These are phyloP conservation scores for Lasiurus cinereus DNA, from an alignment of 2,113 vertebrate genomes.

Conservation along the genomic window DNA sequence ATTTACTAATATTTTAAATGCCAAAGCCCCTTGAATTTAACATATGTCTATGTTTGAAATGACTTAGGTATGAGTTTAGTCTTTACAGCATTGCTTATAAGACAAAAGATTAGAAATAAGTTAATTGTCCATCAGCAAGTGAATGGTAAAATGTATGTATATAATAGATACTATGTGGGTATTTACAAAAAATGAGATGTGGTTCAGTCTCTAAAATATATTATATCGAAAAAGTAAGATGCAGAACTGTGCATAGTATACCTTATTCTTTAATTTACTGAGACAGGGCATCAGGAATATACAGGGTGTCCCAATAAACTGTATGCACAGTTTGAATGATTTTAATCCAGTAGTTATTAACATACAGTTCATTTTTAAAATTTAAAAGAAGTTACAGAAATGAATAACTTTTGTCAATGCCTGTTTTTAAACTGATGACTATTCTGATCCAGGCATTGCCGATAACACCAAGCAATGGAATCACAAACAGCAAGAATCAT, in stretches of 20 bases:
- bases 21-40: not conserved
- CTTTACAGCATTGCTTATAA: not conserved
- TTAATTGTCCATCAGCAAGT: not conserved
- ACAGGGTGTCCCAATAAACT: too few relatives aligned
- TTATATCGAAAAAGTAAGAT: not conserved
- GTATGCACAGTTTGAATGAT: too few relatives aligned
- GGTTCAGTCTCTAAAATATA: not conserved
- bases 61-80: not conserved
- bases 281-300: not conserved
- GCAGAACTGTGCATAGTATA: not conserved
- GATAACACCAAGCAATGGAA: too few relatives aligned
- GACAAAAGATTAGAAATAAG: conserved; percentile 1
- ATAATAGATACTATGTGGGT: not conserved
- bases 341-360: too few relatives aligned
- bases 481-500: too few relatives aligned
- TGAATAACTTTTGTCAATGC: too few relatives aligned
- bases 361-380: too few relatives aligned
- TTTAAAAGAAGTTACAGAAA: too few relatives aligned
- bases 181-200: conserved; percentile 3
- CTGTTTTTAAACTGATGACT: too few relatives aligned
- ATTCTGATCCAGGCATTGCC: too few relatives aligned
- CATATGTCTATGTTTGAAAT: not conserved
- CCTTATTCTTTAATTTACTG: not conserved
- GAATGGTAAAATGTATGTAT: not conserved
- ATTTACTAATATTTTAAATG: not conserved